Conservation (phyloP, 2,113 vertebrate genomes). For the Tringa solitaria region DNA sequence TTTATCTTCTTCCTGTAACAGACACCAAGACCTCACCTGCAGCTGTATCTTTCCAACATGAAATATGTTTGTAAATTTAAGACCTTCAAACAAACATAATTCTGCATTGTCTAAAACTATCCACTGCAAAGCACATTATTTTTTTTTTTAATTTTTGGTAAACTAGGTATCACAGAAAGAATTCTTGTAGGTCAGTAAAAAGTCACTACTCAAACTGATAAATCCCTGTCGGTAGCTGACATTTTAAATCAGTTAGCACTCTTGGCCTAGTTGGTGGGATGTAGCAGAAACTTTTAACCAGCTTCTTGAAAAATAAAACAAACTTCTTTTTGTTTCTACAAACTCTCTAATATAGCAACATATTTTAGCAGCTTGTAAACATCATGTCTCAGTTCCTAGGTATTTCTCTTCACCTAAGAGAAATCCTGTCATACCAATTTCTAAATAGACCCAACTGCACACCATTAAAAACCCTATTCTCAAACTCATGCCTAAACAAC, state of each 20-base stretch:
- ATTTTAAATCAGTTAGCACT: not conserved
- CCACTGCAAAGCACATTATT: not conserved
- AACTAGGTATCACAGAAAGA: not conserved
- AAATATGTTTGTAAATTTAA: not conserved
- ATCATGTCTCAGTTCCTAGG: not conserved
- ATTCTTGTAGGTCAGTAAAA: not conserved
- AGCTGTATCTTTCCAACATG: not conserved
- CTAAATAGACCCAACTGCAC: not conserved
- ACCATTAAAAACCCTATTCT: not conserved
- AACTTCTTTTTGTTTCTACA: not conserved
- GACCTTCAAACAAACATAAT: not conserved
- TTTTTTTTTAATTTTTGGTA: not conserved
- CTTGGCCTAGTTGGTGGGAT: rapidly evolving
- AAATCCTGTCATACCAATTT: not conserved
- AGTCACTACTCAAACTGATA: not conserved
- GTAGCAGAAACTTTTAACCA: not conserved
- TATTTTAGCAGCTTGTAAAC: not conserved
- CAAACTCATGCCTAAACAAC: not conserved
- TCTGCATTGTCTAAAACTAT: not conserved
- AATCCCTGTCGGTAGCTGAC: not conserved
- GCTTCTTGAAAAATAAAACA: not conserved
- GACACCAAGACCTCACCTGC: not conserved
- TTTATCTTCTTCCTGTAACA: not conserved
- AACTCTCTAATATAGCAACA: not conserved
- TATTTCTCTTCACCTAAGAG: not conserved